phyloP scores from a whole-genome alignment of 2,797 vertebrate species.

The Enteromius afrohamiltoni region DNA sequence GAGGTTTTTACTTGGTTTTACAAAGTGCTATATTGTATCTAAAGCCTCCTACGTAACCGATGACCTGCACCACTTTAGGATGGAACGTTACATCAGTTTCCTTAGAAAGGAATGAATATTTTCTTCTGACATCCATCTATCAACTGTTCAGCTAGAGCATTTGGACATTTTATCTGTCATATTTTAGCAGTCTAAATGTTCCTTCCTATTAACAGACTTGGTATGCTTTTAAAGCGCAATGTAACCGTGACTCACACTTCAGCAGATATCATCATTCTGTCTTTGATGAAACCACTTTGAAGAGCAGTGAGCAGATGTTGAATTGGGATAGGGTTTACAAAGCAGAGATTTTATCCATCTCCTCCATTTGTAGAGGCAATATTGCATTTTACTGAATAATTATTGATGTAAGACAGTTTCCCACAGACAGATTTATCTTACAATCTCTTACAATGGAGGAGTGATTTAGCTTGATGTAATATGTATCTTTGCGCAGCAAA shows the following conservation, averaged over 20 bases:
- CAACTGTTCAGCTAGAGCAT: not conserved
- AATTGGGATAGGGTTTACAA: not conserved
- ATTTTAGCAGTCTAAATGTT: not conserved
- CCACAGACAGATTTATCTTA: constrained; percentile 23
- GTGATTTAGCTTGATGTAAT: not conserved
- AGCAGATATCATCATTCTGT: constrained; percentile 25
- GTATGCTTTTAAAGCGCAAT: not conserved
- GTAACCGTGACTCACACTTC: not conserved
- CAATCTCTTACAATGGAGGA: not conserved
- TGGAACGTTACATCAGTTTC: not conserved
- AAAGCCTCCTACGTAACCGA: not conserved
- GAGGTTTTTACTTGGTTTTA: constrained; percentile 10
- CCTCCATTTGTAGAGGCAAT: constrained; percentile 1
- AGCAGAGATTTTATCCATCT: not conserved
- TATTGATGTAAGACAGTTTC: constrained; percentile 23
- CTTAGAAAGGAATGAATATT: not conserved
- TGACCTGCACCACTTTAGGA: not conserved
- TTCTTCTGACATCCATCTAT: not conserved
- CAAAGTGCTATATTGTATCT: constrained; percentile 3
- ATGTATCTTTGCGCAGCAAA: constrained; percentile 8
- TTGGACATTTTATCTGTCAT: not conserved
- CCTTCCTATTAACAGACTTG: not conserved
- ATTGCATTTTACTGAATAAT: constrained; percentile 28
- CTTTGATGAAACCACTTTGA: constrained; percentile 5
- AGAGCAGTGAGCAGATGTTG: constrained; percentile 26